These are phyloP conservation scores for Macrotus californicus DNA, from an alignment of 2,113 vertebrate species.

Conservation along the genomic window DNA sequence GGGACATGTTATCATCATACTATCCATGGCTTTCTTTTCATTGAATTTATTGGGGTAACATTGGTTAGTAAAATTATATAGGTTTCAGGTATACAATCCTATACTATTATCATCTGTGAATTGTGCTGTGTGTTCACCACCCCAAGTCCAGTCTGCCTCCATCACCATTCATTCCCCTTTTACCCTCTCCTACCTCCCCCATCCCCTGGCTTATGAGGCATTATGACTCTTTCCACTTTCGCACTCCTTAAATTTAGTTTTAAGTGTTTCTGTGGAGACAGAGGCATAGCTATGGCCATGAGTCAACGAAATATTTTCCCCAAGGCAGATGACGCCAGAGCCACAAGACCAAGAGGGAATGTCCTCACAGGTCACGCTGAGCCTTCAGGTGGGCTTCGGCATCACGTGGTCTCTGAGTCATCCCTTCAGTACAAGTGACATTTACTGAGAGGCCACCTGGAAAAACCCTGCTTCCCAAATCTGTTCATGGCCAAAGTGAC, in stretches of 20 bases:
- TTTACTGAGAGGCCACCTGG: background rate
- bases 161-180: background rate
- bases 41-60: background rate
- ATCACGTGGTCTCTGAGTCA: fast-evolving
- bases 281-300: background rate
- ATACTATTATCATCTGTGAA: too few relatives aligned
- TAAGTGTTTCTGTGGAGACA: background rate
- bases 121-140: background rate
- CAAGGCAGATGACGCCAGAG: background rate
- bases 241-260: background rate
- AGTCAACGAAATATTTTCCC: background rate
- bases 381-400: background rate
- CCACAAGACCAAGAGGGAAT: background rate
- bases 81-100: too few relatives aligned
- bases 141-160: background rate
- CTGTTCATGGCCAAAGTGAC: background rate
- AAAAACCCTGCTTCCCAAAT: background rate
- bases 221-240: background rate
- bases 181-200: background rate
- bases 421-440: background rate
- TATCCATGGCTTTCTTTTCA: background rate
- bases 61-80: background rate
- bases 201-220: background rate
- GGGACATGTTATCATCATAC: too few relatives aligned
- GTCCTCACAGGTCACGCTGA: background rate